Base-by-base conservation (phyloP, 2,113 vertebrate genomes). In the Falcunculus frontatus region DNA sequence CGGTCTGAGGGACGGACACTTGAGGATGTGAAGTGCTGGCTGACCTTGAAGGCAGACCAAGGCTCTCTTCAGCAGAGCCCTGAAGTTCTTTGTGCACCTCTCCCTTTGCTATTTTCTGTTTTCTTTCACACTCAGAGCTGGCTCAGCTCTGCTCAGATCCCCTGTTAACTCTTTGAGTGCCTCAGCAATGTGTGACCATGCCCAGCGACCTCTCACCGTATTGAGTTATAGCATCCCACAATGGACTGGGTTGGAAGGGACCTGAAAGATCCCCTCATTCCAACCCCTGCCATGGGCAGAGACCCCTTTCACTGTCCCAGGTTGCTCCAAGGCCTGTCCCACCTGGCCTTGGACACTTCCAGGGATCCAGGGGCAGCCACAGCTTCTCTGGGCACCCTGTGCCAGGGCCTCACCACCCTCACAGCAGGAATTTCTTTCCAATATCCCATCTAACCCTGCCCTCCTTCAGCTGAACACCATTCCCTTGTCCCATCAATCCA, bases 301-400 rank as follows among this genome's bases (percentile, higher is more conserved):
- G 25, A 53, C 44, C 67, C 11, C 3, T 68, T 2, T 25, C 62
- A 60, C 29, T 10, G 0, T 6, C 13, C 39, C 77, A 89, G 29
- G 33, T 0, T n/a, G 33, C 7, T 82, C 53, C 3, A 29, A 60
- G 26, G 2, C 5, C 35, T 3, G 0, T 56, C 65, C 57, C 41
- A 0, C 9, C 49, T 88, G 41, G 7, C 14, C 14, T 56, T 17
- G 65, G 30, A 3, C 62, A 35, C 15, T 35, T 12, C 30, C n/a
- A 8, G 16, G 70, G 30, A 55, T 35, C 23, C 44, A 47, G n/a
- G 29, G 9, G 7, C 53, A 52, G 29, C 16, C 53, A n/a, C 60
- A 75, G 13, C 8, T 25, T 6, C 29, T 41, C 62, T 80, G 76
- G 32, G 14, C 5, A 59, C 0, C 6, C 37, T 41, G 29, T 53